phyloP scores from a whole-genome alignment of 53 echinoderm and acorn worm species.

The Antedon mediterranea region DNA sequence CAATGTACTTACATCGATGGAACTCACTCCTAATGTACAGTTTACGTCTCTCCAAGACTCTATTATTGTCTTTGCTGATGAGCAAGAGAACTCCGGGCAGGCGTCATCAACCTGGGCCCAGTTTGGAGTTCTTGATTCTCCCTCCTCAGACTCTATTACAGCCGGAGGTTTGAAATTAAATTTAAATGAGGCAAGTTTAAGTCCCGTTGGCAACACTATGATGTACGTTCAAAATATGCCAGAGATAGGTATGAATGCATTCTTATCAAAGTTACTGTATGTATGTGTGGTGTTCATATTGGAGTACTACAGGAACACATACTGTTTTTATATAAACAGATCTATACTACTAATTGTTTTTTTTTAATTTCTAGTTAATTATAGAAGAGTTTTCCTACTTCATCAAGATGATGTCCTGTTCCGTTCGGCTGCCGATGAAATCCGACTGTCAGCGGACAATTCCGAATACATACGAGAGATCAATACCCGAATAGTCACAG shows the following conservation, averaged over 20 bases:
- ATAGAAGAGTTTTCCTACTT: not conserved
- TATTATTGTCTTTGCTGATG: not conserved
- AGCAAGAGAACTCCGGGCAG: not conserved
- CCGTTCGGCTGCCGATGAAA: not conserved
- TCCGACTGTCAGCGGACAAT: not conserved
- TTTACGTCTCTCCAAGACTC: not conserved
- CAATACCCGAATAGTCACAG: not conserved
- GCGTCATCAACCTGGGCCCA: not conserved
- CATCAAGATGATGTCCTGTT: not conserved
- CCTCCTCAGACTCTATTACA: not conserved
- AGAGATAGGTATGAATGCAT: not conserved
- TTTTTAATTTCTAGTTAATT: not conserved
- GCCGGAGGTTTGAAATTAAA: not conserved
- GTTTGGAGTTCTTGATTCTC: not conserved
- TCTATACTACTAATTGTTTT: not conserved
- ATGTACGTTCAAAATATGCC: not conserved
- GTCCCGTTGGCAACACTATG: not conserved
- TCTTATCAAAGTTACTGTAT: no score
- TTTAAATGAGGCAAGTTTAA: not conserved
- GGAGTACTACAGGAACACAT: no score
- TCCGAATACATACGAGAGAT: not conserved
- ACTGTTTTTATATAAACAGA: not conserved
- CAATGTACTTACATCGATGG: not conserved
- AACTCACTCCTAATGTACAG: not conserved
- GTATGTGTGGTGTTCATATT: no score